Base-by-base conservation (phyloP, 1,140 invertebrate genomes). In the Drosophila kurseongensis region DNA sequence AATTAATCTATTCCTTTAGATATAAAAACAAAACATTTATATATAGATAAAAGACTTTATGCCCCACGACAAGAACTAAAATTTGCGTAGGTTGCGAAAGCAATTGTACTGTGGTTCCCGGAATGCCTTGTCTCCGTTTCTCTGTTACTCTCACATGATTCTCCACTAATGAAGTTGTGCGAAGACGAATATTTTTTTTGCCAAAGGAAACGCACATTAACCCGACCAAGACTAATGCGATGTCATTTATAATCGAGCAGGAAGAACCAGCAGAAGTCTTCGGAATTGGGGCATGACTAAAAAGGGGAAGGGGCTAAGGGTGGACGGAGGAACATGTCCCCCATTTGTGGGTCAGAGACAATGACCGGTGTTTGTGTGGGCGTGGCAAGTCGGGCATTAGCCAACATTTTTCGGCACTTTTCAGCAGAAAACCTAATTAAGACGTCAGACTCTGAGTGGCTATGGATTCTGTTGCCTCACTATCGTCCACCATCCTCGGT, bases 151-250 rank as follows among this genome's bases (percentile, higher is more conserved):
- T 32, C 42, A 38, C 9, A 14, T 32, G 35, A 9, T n/a, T 27
- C 36, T 48, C 7, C 42, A n/a, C 69, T 83, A 82, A 88, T 81
- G 83, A 86, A 88, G 75, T 60, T 77, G 59, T 80, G 65, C 40
- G 56, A 47, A 42, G 18, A 36, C 32, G 23, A 13, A 13, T 7
- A 12, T n/a, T 44, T 36, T 29, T 55, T 68, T 38, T 42, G 44
- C 68, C 61, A 66, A 52, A 48, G 42, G 32, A 77, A 66, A 88
- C 82, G 75, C 84, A 90, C 84, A 78, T 90, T 89, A 80, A 89
- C 66, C 77, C 52, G 85, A 54, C 69, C 77, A 80, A 74, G 85
- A 89, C 61, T 69, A 89, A 89, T 89, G 77, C n/a, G 16, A 41
- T 35, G 47, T 50, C 61, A 89, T 89, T 90, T 89, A 52, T 89